Evolutionary conservation across 1,140 invertebrate genomes (phyloP), one percentile per base, ranked within the genome.

Genomic region (Brachionus sp.): DNA sequence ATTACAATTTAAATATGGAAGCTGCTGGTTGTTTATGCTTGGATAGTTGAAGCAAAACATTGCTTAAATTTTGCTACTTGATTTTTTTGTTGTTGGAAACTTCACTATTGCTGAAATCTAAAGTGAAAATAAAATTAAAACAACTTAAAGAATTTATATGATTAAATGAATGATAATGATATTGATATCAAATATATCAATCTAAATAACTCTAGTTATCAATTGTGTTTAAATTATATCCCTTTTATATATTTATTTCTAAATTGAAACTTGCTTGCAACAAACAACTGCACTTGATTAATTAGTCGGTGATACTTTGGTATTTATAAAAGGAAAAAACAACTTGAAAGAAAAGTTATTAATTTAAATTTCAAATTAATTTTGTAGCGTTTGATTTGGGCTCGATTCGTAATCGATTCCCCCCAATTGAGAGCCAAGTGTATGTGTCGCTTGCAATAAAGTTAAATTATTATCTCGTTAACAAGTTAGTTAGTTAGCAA

Each of bases 341-440:
- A 39, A 73, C 68, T 73, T 73, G 68, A 73, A 39, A 73, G 33
- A 39, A 42, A 39, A 39, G 16, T 73, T 73, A 73, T 73, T 73
- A 73, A 73, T 73, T 73, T 73, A 73, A 37, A 73, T 39, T 73
- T 73, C 37, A 73, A 73, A 73, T 73, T 73, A 66, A 66, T 66
- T 33, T 66, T 66, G 33, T 66, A 66, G 68, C 37, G 68, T 73
- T 73, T 73, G 68, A 73, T 73, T 73, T 73, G 13, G 16, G 37
- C 33, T 73, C 37, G 68, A 66, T 66, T 33, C 25, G 25, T 37
- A 73, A 39, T 73, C 35, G 33, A 73, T 37, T 73, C 68, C 16
- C 37, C 19, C 37, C 37, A 39, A 73, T 42, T 73, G 19, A 39
- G 35, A 39, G 68, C 37, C 37, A 39, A 23, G 33, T 73, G 33